Evolutionary conservation across 2,797 vertebrate species (phyloP).

Genomic region (Alectoris magna): DNA sequence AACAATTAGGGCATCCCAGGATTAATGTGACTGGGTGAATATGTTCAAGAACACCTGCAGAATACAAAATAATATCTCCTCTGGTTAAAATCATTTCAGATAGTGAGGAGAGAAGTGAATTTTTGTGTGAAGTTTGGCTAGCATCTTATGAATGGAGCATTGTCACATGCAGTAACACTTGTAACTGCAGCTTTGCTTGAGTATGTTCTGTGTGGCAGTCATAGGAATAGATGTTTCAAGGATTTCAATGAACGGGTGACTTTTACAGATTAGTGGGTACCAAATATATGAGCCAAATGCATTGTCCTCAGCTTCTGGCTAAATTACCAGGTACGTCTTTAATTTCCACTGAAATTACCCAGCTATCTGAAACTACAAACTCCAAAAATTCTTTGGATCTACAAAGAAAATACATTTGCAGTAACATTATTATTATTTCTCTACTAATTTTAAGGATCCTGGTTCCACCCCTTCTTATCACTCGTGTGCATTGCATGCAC

Average conservation of each 20-base stretch:
- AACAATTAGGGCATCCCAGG: neutral
- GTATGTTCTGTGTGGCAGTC: neutral
- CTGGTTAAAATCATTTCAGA: neutral
- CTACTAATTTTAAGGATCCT: too few species aligned
- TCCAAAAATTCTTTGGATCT: neutral
- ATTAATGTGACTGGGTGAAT: slow-evolving; percentile 3
- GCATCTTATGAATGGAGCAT: neutral
- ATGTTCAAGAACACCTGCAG: neutral
- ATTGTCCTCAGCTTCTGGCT: neutral
- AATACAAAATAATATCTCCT: neutral
- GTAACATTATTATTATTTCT: neutral
- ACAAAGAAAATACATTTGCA: neutral
- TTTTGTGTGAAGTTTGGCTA: neutral
- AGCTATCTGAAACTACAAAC: neutral
- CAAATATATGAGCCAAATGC: neutral
- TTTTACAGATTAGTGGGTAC: neutral
- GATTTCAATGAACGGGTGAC: neutral
- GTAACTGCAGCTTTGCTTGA: neutral
- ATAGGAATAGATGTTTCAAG: accelerated
- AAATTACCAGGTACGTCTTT: neutral
- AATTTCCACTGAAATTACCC: neutral
- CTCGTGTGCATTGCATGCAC: too few species aligned
- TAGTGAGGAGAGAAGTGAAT: neutral
- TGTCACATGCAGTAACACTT: neutral
- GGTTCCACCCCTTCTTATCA: too few species aligned